These are phyloP conservation scores for Camelus bactrianus DNA, from an alignment of 2,113 vertebrate genomes.

Conservation along the genomic window DNA sequence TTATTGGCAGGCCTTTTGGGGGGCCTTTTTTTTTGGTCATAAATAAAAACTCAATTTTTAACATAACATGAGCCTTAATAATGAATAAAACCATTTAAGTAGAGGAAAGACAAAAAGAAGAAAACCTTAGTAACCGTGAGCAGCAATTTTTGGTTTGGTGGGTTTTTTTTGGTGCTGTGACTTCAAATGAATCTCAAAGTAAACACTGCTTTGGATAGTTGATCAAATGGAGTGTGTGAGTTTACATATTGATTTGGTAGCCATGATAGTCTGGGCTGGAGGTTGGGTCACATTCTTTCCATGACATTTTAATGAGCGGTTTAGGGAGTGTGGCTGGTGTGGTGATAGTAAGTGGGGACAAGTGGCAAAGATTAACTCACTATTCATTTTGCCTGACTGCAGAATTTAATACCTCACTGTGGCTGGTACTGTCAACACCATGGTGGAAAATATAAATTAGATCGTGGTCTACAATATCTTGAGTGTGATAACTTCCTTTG, in stretches of 20 bases:
- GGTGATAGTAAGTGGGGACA: slow-evolving; percentile 72
- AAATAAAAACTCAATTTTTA: neutral
- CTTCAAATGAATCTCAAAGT: slow-evolving; percentile 43
- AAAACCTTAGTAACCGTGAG: neutral
- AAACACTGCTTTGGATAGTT: neutral
- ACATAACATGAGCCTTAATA: neutral
- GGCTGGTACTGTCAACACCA: slow-evolving; percentile 63
- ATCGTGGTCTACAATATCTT: neutral
- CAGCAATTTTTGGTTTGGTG: neutral
- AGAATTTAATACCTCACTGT: slow-evolving; percentile 52
- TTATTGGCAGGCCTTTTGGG: neutral
- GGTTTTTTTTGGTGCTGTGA: neutral
- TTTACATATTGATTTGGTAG: slow-evolving; percentile 60
- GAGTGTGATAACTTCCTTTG: neutral
- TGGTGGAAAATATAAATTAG: slow-evolving; percentile 50
- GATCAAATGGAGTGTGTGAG: neutral
- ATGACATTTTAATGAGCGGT: slow-evolving; percentile 77
- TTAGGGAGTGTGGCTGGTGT: slow-evolving; percentile 68
- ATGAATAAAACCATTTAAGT: neutral
- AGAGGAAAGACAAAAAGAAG: neutral
- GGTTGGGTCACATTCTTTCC: slow-evolving; percentile 69
- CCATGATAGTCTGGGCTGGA: neutral
- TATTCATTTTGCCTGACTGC: slow-evolving; percentile 57
- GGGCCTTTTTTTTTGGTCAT: neutral
- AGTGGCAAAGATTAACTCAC: slow-evolving; percentile 72